Base-by-base conservation (phyloP, 1,140 invertebrate species). In the Anoplolepis gracilipes region DNA sequence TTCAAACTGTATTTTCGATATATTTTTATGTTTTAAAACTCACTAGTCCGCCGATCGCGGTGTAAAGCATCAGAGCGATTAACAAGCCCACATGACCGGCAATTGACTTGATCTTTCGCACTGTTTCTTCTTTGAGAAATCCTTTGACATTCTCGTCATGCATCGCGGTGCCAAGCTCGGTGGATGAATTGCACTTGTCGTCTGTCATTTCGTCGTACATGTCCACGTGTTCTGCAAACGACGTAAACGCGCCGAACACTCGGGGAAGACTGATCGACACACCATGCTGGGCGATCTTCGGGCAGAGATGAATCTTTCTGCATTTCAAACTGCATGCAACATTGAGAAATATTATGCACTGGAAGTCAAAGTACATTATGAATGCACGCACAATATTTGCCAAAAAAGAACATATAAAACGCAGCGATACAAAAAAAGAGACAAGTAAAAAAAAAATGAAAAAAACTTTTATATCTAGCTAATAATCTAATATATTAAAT, bases 31-130 rank as follows among this genome's bases (percentile, higher is more conserved):
- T 59, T 19, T 30, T 7, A 28, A 33, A 39, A 88, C 96, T 96
- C 95, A 97, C 97, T 96, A 97, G 93, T 90, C 97, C 97, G 78
- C 97, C 97, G 61, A 96, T 95, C 39, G 96, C 96, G 1, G 97
- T 97, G 89, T 97, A 98, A 39, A 97, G 92, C 95, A 97, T 97
- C 16, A 98, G 94, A 0, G 96, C 96, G 22, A 97, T 94, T 77
- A 97, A 95, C 61, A 98, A 93, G 25, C 97, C 97, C 25, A 97
- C 93, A 87, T 97, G 97, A 76, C 97, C 96, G 53, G 97, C 90
- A 11, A 96, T 96, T 22, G 96, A 95, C 92, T 97, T 96, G 2
- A 96, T 93, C 87, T 95, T 93, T 65, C 55, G 86, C 4, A 92
- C 13, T 0, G 88, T 85, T 78, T 90, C 36, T 16, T 87, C 46